A percentile compares a stretch with the other conserved stretches of the same genome.
phyloP scores from a whole-genome alignment of 2,797 vertebrate species.

The Typhlichthys subterraneus region DNA sequence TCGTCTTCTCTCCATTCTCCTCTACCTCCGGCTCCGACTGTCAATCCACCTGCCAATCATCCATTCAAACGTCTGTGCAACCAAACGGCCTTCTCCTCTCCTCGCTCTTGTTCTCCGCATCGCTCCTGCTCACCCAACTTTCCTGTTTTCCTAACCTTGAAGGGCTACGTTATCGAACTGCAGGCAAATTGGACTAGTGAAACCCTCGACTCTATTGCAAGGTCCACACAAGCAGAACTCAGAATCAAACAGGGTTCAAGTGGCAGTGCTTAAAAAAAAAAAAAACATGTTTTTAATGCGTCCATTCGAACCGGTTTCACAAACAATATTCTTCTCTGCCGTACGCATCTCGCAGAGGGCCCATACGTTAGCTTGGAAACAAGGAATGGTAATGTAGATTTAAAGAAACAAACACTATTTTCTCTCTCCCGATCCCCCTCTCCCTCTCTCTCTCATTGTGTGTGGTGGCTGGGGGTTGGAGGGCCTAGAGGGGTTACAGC shows the following conservation, averaged over 20 bases:
- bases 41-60: conserved; percentile 19
- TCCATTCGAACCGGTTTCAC: too few relatives aligned
- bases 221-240: too few relatives aligned
- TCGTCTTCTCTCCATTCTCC: conserved; percentile 11
- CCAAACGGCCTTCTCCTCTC: not conserved
- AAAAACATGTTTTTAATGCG: too few relatives aligned
- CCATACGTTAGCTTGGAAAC: too few relatives aligned
- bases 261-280: too few relatives aligned
- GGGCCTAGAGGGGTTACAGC: conserved; percentile 77
- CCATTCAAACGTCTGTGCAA: not conserved
- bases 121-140: conserved; percentile 28
- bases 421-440: too few relatives aligned
- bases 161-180: conserved; percentile 19
- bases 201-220: too few relatives aligned
- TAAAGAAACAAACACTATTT: not conserved
- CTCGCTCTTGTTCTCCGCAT: conserved; percentile 13
- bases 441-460: not conserved
- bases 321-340: too few relatives aligned
- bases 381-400: not conserved
- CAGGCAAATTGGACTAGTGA: too few relatives aligned
- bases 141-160: conserved; percentile 30
- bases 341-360: too few relatives aligned
- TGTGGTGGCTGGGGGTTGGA: conserved; percentile 35
- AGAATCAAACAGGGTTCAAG: too few relatives aligned
- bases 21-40: conserved; percentile 42